phyloP scores from a whole-genome alignment of 2,888 invertebrate genomes.

The Drosophila emarginata region DNA sequence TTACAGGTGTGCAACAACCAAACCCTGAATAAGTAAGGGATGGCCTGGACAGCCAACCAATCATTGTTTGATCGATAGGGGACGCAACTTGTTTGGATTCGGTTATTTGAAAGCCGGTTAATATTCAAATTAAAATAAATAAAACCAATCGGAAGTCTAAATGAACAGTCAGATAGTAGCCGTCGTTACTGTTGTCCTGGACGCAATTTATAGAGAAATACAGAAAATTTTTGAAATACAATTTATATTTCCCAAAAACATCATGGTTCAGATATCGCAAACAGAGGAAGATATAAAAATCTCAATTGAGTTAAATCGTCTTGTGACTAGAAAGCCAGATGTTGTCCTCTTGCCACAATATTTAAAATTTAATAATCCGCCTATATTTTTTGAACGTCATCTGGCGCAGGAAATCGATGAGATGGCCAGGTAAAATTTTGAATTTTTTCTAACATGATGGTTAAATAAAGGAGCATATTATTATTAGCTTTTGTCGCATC shows the following conservation, averaged over 20 bases:
- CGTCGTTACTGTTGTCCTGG: constrained; percentile 45
- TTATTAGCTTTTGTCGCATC: constrained; percentile 75
- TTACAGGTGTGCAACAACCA: constrained; percentile 42
- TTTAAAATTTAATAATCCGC: constrained; percentile 81
- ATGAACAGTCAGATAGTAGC: constrained; percentile 49
- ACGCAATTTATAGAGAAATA: constrained; percentile 4
- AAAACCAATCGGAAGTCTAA: constrained; percentile 55
- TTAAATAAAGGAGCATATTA: not conserved
- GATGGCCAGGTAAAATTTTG: constrained; percentile 54
- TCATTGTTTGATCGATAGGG: constrained; percentile 70
- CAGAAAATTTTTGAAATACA: constrained; percentile 19
- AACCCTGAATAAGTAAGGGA: constrained; percentile 32
- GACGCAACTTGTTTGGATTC: constrained; percentile 47
- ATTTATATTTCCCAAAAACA: constrained; percentile 10
- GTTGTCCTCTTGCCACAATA: constrained; percentile 80
- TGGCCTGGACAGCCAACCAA: constrained; percentile 54
- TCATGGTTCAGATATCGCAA: constrained; percentile 81
- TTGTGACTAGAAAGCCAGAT: constrained; percentile 79
- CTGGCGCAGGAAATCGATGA: constrained; percentile 80
- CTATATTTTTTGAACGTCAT: constrained; percentile 82
- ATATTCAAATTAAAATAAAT: constrained; percentile 70
- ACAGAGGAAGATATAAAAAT: constrained; percentile 82
- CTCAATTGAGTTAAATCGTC: constrained; percentile 79
- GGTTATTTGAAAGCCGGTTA: constrained; percentile 58
- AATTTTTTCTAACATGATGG: not conserved